phyloP scores from a whole-genome alignment of 2,113 vertebrate genomes.

The Rhinolophus sinicus region DNA sequence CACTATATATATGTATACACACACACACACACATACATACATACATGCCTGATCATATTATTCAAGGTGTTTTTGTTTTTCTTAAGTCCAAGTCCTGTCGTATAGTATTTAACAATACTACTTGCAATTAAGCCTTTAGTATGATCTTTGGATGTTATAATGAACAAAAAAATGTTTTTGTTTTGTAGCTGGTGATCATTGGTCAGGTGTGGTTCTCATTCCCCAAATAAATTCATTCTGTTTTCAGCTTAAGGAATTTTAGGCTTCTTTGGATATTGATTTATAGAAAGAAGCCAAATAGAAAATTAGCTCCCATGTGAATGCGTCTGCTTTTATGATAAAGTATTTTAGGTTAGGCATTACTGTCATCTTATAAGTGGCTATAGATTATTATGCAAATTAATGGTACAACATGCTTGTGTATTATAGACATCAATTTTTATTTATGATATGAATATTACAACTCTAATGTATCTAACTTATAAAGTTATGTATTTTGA shows the following conservation, averaged over 20 bases:
- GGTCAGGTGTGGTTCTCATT: conserved; percentile 37
- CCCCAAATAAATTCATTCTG: conserved; percentile 33
- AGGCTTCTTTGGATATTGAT: conserved; percentile 62
- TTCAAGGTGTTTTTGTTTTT: not conserved
- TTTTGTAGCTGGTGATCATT: not conserved
- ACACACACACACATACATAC: too few species aligned
- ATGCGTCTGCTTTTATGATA: conserved; percentile 56
- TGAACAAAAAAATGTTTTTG: conserved; percentile 51
- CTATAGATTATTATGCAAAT: conserved; percentile 65
- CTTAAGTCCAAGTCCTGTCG: not conserved
- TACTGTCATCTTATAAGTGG: conserved; percentile 53
- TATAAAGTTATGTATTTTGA: conserved; percentile 46
- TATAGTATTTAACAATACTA: not conserved
- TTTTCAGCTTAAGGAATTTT: conserved; percentile 53
- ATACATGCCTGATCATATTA: not conserved
- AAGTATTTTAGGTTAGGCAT: conserved; percentile 32
- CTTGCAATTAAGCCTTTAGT: conserved; percentile 36
- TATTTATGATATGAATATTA: conserved; percentile 61
- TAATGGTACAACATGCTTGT: conserved; percentile 34
- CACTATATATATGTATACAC: too few species aligned
- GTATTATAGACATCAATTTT: conserved; percentile 52
- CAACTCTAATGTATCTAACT: conserved; percentile 62
- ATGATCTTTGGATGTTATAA: not conserved
- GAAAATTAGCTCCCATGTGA: conserved; percentile 72
- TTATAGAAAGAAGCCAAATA: conserved; percentile 68